A percentile compares a stretch with the other conserved stretches of the same genome.
Evolutionary conservation across 1,140 invertebrate species (phyloP).

Genomic region (Caenorhabditis latens): DNA sequence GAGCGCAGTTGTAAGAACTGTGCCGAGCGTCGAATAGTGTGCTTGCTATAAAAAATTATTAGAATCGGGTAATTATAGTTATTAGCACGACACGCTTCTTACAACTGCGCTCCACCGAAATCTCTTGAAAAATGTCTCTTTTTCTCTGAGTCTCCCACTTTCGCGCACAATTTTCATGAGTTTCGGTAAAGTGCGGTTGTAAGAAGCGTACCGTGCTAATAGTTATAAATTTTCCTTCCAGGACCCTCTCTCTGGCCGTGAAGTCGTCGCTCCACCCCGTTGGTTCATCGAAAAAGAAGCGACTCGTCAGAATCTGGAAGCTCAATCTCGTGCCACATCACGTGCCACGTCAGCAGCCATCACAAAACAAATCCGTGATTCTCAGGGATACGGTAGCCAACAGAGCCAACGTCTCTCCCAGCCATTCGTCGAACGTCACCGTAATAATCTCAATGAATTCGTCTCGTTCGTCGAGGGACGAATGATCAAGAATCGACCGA

Average conservation of each 20-base stretch:
- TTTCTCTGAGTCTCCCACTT: too few relatives aligned
- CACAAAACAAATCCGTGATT: not conserved
- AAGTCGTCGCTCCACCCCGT: slow-evolving; percentile 28
- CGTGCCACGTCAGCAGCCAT: not conserved
- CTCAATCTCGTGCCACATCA: slow-evolving; percentile 5
- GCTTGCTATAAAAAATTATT: too few relatives aligned
- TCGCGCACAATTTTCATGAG: too few relatives aligned
- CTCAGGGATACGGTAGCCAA: not conserved
- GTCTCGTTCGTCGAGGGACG: not conserved
- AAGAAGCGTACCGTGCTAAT: too few relatives aligned
- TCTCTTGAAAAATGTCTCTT: too few relatives aligned
- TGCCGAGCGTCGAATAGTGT: too few relatives aligned
- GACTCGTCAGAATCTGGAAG: not conserved
- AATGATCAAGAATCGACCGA: slow-evolving; percentile 4
- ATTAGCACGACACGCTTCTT: too few relatives aligned
- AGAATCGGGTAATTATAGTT: too few relatives aligned
- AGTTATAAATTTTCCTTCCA: too few relatives aligned
- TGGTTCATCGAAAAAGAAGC: slow-evolving; percentile 38
- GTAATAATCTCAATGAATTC: slow-evolving; percentile 6
- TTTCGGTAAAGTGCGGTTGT: too few relatives aligned
- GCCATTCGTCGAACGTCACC: slow-evolving; percentile 6
- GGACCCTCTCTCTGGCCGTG: slow-evolving; percentile 30
- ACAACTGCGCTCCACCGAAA: too few relatives aligned
- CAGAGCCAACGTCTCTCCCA: not conserved
- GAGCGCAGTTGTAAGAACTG: too few relatives aligned